Base-by-base conservation (phyloP, 1,140 invertebrate species). In the Vanessa tameamea region DNA sequence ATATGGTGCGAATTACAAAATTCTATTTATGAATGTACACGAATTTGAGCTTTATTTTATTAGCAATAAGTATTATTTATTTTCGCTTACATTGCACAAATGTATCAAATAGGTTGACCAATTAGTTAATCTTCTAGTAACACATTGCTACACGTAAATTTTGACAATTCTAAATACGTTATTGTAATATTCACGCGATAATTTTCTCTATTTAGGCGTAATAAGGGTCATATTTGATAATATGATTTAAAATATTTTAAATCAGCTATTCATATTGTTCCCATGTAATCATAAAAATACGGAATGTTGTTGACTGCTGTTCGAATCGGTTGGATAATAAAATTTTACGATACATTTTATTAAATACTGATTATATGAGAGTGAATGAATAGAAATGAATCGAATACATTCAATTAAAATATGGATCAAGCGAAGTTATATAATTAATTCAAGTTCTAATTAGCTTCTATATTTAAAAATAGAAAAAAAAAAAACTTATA, bases 281-380 rank as follows among this genome's bases (percentile, higher is more conserved):
- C 15, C 12, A 3, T 37, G 13, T 61, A 61, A 61, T 37, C 26
- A 61, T 61, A 61, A 61, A 61, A 61, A 37, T 9, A 61, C 9
- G 57, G 57, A 37, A 61, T 55, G 16, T 8, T 61, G 57, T 37
- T 31, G 31, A 37, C 57, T 37, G 23, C 57, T 37, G 57, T 61
- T 37, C 57, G 11, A 61, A 61, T 37, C 16, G 23, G 57, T 37
- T 37, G 26, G 57, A 31, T 61, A 37, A 61, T 57, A 61, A 61
- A 31, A 61, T 61, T 61, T 61, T 61, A 61, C 57, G 57, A 37
- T 15, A 61, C 16, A 61, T 61, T 61, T 31, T 61, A 61, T 37
- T 61, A 37, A 31, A 37, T 26, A 37, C 11, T 26, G 9, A 26
- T 57, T 57, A 23, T 57, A 57, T 13, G 55, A 9, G 12, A 23